Conservation (phyloP, 2,113 vertebrate species). For the Dicentrarchus labrax region DNA sequence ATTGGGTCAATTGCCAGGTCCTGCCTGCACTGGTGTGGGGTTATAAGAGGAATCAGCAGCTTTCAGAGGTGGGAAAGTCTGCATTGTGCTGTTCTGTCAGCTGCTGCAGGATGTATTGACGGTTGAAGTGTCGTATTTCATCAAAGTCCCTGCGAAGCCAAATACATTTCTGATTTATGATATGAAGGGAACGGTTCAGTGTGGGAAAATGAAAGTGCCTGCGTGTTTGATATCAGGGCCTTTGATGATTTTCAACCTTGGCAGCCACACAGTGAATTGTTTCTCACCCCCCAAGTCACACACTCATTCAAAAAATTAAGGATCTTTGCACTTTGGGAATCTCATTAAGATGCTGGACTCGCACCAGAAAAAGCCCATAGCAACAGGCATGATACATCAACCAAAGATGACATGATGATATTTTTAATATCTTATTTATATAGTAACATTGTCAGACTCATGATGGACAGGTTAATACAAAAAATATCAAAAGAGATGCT, state of each 20-base stretch:
- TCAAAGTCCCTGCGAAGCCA: constrained; percentile 6
- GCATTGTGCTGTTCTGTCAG: neutral
- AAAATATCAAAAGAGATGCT: neutral
- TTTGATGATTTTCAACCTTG: constrained; percentile 34
- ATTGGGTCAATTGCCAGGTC: constrained; percentile 17
- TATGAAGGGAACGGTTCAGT: neutral
- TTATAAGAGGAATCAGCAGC: constrained; percentile 36
- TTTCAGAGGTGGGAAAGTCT: neutral
- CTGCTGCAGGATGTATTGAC: constrained; percentile 29
- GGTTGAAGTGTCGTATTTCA: constrained; percentile 20
- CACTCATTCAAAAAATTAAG: neutral
- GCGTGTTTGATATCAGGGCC: constrained; percentile 38
- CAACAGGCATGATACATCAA: neutral
- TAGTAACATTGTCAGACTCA: too few relatives aligned
- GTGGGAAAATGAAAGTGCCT: constrained; percentile 17
- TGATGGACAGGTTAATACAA: too few relatives aligned
- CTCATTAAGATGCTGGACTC: neutral
- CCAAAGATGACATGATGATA: too few relatives aligned
- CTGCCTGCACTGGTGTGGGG: constrained; percentile 14
- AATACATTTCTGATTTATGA: constrained; percentile 32
- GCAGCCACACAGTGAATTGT: constrained; percentile 5
- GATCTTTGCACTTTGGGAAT: constrained; percentile 16
- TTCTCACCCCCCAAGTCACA: constrained; percentile 6
- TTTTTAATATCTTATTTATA: too few relatives aligned
- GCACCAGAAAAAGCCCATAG: neutral